Evolutionary conservation across 2,888 invertebrate species (phyloP).

Genomic region (Cheilosia vernalis): DNA sequence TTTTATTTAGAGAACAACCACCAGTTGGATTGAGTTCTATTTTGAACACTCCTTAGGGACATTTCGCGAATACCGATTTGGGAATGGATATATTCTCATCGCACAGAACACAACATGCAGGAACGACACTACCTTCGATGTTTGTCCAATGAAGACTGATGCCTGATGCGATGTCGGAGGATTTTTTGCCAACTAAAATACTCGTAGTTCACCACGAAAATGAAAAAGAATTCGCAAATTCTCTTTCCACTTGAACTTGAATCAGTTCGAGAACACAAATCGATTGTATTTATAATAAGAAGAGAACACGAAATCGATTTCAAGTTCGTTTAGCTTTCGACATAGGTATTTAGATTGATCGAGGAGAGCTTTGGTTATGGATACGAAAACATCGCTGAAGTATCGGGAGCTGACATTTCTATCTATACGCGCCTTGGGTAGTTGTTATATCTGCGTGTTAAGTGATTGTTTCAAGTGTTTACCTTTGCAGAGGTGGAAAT

Average conservation of each 20-base stretch:
- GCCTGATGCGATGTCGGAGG: constrained; percentile 32
- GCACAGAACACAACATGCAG: not conserved
- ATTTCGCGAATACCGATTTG: constrained; percentile 5
- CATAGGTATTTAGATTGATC: constrained; percentile 25
- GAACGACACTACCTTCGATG: constrained; percentile 4
- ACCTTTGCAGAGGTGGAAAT: not conserved
- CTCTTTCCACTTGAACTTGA: constrained; percentile 31
- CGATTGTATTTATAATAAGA: constrained; percentile 39
- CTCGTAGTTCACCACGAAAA: constrained; percentile 28
- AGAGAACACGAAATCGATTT: constrained; percentile 29
- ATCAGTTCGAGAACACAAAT: constrained; percentile 44
- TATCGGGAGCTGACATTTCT: constrained; percentile 2
- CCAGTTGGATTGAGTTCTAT: no score
- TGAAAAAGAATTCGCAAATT: constrained; percentile 10
- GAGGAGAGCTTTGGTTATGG: constrained; percentile 39
- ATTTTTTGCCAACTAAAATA: constrained; percentile 35
- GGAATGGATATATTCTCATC: not conserved
- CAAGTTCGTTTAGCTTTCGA: constrained; percentile 48
- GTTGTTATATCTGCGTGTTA: not conserved
- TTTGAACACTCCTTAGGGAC: not conserved
- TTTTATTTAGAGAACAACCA: no score
- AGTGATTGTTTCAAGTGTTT: not conserved
- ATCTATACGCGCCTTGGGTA: not conserved
- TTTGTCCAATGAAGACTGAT: constrained; percentile 33
- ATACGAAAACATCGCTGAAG: not conserved